A percentile compares a stretch with the other conserved stretches of the same genome.
Conservation (phyloP, 1,140 invertebrate species). For the Tetranychus urticae region DNA sequence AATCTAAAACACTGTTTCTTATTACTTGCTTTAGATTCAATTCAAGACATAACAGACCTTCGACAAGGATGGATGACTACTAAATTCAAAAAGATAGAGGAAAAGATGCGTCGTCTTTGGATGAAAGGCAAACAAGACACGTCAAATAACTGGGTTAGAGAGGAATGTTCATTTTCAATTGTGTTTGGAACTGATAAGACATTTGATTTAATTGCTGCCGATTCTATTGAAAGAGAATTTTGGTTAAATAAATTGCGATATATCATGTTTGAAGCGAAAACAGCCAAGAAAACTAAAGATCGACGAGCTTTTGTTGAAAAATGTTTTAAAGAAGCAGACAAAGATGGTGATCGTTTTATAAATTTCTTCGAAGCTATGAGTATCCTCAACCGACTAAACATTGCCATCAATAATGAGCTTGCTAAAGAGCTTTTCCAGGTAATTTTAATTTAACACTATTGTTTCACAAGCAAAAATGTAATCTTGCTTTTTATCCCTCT, state of each 20-base stretch:
- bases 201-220: background rate
- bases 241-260: background rate
- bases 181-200: background rate
- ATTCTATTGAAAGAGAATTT: background rate
- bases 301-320: background rate
- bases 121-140: background rate
- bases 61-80: background rate
- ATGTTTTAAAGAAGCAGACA: background rate
- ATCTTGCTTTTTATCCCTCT: too few species aligned
- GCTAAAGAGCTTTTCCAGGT: background rate
- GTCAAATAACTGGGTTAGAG: background rate
- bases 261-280: background rate
- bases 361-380: background rate
- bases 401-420: background rate
- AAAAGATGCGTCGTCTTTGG: background rate
- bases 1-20: background rate
- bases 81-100: background rate
- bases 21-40: background rate
- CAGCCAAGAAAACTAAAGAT: background rate
- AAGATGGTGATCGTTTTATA: background rate
- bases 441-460: background rate
- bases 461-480: too few species aligned
- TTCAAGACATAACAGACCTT: background rate
- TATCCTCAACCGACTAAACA: background rate
- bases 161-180: background rate